Conservation (phyloP, 2,113 vertebrate genomes). For the Otis tarda region DNA sequence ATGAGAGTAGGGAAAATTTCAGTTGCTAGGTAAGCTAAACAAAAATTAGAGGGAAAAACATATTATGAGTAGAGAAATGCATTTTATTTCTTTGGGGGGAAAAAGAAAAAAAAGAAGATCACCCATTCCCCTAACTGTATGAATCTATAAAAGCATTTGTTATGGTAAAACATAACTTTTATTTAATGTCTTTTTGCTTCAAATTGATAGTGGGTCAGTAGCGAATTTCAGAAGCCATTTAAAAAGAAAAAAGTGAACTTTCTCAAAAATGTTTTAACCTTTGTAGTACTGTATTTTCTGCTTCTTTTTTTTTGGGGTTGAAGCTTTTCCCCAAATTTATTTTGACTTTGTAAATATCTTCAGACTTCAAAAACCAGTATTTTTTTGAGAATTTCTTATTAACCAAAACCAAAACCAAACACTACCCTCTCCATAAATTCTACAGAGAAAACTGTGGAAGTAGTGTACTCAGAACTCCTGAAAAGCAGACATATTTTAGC, state of each 20-base stretch:
- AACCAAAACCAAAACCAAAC: neutral
- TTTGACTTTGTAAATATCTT: neutral
- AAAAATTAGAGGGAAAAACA: neutral
- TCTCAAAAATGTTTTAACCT: neutral
- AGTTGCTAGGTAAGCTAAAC: neutral
- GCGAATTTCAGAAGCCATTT: neutral
- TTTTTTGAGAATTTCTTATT: neutral
- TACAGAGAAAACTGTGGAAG: neutral
- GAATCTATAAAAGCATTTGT: neutral
- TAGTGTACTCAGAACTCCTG: neutral
- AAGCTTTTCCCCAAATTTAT: neutral
- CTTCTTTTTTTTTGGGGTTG: neutral
- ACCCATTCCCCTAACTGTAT: neutral
- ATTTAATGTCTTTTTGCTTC: neutral
- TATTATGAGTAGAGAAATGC: neutral
- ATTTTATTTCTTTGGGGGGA: neutral
- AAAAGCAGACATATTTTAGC: neutral
- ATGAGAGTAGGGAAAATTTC: neutral
- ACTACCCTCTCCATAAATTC: neutral
- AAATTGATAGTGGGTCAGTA: neutral
- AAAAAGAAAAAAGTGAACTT: neutral
- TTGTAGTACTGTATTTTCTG: neutral
- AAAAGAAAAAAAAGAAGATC: neutral
- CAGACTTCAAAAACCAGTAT: neutral
- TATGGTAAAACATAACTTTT: neutral